phyloP scores from a whole-genome alignment of 2,113 vertebrate species.

The Hirundichthys speculiger region DNA sequence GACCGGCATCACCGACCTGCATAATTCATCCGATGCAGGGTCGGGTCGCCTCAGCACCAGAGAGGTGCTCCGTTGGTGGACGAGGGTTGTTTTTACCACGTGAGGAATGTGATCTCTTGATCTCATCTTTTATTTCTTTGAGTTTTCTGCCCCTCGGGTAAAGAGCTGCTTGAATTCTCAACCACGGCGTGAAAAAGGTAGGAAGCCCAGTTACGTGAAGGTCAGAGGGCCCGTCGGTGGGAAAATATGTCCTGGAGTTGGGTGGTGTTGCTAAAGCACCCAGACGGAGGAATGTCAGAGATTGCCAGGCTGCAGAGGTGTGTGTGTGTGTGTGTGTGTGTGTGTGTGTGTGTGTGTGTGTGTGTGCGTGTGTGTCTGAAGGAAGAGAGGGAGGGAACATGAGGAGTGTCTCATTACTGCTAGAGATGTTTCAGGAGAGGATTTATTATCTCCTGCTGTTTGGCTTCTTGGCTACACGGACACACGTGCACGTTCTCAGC shows the following conservation, averaged over 20 bases:
- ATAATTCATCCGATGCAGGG: too few species aligned
- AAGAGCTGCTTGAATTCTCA: too few species aligned
- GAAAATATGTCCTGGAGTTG: slow-evolving; percentile 11
- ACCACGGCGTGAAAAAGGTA: too few species aligned
- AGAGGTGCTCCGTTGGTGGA: too few species aligned
- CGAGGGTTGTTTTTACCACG: too few species aligned
- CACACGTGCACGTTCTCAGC: slow-evolving; percentile 2
- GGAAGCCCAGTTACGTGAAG: slow-evolving; percentile 18
- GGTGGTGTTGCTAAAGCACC: slow-evolving; percentile 45
- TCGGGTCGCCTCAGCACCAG: too few species aligned
- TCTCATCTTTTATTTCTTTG: too few species aligned
- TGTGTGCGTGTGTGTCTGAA: slow-evolving; percentile 1
- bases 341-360: slow-evolving; percentile 25
- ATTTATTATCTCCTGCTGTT: slow-evolving; percentile 45
- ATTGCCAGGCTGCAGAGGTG: slow-evolving; percentile 19
- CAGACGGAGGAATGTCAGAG: slow-evolving; percentile 32
- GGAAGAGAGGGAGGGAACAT: slow-evolving; percentile 27
- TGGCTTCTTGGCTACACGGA: slow-evolving; percentile 2
- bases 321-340: slow-evolving; percentile 23
- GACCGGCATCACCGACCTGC: too few species aligned
- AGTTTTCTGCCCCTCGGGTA: too few species aligned
- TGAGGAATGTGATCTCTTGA: too few species aligned
- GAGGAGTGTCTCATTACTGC: slow-evolving; percentile 51
- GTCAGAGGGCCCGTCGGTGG: background rate
- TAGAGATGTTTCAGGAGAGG: slow-evolving; percentile 21